Evolutionary conservation across 1,140 invertebrate species (phyloP).

Genomic region (Eufriesea mexicana): DNA sequence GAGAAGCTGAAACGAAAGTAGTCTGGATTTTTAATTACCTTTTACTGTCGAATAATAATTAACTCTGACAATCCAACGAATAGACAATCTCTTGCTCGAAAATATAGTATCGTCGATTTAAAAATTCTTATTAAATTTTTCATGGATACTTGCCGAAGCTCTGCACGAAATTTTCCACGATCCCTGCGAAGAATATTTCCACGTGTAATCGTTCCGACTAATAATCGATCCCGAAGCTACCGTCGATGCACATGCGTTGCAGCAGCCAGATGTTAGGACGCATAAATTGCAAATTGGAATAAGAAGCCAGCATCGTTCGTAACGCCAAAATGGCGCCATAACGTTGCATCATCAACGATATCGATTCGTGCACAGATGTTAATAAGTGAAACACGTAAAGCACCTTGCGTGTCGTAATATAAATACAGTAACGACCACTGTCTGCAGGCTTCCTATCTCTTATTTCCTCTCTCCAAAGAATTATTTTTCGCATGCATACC

Average conservation of each 20-base stretch:
- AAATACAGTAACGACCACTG: neutral
- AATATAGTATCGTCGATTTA: neutral
- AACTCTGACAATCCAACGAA: neutral
- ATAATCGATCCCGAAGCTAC: slow-evolving; percentile 11
- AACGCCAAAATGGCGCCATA: slow-evolving; percentile 9
- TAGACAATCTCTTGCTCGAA: neutral
- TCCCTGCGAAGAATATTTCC: no score
- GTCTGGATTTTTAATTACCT: neutral
- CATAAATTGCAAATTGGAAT: slow-evolving; percentile 43
- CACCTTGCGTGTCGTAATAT: slow-evolving; percentile 18
- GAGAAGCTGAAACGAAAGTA: neutral
- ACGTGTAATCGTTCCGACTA: neutral
- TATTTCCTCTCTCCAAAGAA: no score
- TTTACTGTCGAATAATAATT: neutral
- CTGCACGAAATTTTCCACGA: neutral
- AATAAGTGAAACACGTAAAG: slow-evolving; percentile 40
- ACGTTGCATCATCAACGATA: slow-evolving; percentile 32
- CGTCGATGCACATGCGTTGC: neutral
- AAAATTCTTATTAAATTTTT: neutral
- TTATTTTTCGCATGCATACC: no score
- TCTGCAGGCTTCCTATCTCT: no score
- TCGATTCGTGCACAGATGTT: slow-evolving; percentile 45
- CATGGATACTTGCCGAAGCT: neutral
- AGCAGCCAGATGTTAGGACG: slow-evolving; percentile 5
- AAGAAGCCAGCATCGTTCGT: neutral